Evolutionary conservation across 2,888 invertebrate species (phyloP), one percentile per base, ranked within the genome.

Genomic region (Ernsta delagoae): DNA sequence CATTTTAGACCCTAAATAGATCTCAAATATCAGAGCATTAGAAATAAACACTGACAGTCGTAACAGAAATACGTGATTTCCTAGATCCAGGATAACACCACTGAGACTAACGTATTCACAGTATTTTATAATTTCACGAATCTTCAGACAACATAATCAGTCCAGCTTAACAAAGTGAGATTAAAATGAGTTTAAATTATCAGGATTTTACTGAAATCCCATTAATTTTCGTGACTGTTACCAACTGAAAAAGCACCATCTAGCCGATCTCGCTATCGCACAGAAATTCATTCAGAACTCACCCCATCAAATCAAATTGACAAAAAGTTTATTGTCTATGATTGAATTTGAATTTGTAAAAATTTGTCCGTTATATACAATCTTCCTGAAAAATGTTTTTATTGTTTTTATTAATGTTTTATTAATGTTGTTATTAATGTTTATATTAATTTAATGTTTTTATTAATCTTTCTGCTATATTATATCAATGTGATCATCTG

Each of bases 1-100:
- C 96, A 96, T 96, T 80, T 92, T 94, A 93, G 75, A 84, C 84
- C 78, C 81, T 81, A 82, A 83, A 77, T 81, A 81, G 70, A 77
- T 78, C 80, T 80, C 81, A 86, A 85, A 78, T 87, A 87, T 88
- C 86, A 89, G 85, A 85, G 83, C 89, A 89, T 89, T 83, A 86
- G 86, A 82, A 78, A 86, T 84, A 88, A 90, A 90, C 88, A 89
- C 87, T 83, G 82, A 81, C 81, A 84, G 86, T 82, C 83, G 80
- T 77, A 79, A 80, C 81, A 88, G 85, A 86, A 85, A 84, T 86
- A 86, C 75, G 85, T 79, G 82, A 84, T 83, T 79, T 79, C 74
- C 75, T 70, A 69, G 34, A 59, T 59, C 69, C 63, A 69, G 69
- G 50, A 50, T 59, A 50, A 53, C 59, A 54, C 36, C 53, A 43